phyloP scores from a whole-genome alignment of 2,888 invertebrate genomes.

The Furcula furcula region DNA sequence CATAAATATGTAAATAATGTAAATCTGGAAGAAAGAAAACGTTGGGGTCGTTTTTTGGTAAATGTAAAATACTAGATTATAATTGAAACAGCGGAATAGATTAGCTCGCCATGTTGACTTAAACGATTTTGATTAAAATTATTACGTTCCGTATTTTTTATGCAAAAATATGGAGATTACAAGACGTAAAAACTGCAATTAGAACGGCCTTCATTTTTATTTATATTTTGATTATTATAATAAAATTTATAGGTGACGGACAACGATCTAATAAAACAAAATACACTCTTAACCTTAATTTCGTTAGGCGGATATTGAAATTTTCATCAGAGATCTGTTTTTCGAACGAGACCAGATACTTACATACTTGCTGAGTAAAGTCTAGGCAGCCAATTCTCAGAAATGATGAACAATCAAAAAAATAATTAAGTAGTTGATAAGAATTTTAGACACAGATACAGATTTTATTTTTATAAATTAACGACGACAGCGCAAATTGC shows the following conservation, averaged over 20 bases:
- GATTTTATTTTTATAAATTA: too few relatives aligned
- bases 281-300: too few relatives aligned
- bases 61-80: constrained; percentile 25
- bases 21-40: constrained; percentile 44
- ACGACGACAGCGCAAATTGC: too few relatives aligned
- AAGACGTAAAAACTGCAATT: background rate
- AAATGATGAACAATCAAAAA: too few relatives aligned
- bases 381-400: too few relatives aligned
- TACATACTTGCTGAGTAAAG: too few relatives aligned
- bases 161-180: constrained; percentile 5
- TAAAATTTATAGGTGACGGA: background rate
- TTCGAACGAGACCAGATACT: too few relatives aligned
- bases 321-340: too few relatives aligned
- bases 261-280: background rate
- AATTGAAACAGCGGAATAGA: constrained; percentile 26
- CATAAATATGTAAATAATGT: constrained; percentile 56
- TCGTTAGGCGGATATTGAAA: too few relatives aligned
- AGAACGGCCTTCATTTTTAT: background rate
- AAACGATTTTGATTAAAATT: constrained; percentile 9
- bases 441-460: too few relatives aligned
- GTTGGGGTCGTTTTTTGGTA: constrained; percentile 36
- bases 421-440: too few relatives aligned
- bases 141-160: constrained; percentile 7
- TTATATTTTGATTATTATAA: background rate
- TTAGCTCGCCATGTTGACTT: constrained; percentile 12